Conservation (phyloP, 2,113 vertebrate species). For the Eretmochelys imbricata region DNA sequence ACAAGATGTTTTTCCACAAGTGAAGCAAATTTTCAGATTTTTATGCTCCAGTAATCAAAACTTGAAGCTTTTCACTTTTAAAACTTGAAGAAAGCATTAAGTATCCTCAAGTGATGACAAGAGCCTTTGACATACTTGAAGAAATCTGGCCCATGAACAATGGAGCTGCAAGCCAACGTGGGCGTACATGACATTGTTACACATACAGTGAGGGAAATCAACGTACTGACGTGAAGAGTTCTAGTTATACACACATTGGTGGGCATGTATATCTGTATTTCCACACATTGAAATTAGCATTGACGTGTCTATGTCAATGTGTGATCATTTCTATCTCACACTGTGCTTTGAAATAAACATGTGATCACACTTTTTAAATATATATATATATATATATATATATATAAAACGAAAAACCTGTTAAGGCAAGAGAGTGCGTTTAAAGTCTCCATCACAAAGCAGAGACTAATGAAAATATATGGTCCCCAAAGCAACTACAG, state of each 20-base stretch:
- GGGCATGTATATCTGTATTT: background rate
- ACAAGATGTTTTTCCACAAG: slow-evolving; percentile 15
- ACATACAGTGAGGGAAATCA: too few species aligned
- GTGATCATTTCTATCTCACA: slow-evolving; percentile 1
- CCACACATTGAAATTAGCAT: background rate
- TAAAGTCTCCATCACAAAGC: background rate
- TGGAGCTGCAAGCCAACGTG: background rate
- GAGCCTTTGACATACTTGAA: slow-evolving; percentile 31
- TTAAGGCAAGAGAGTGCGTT: background rate
- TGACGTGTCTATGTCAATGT: background rate
- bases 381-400: background rate
- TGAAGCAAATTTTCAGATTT: slow-evolving; percentile 40
- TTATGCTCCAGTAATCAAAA: slow-evolving; percentile 35
- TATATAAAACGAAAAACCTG: background rate
- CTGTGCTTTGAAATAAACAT: background rate
- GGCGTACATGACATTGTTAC: background rate
- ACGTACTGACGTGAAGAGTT: background rate
- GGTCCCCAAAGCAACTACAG: background rate
- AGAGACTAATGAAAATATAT: background rate
- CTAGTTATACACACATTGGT: background rate
- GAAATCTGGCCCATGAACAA: background rate
- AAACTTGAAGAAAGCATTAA: slow-evolving; percentile 2
- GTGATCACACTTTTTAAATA: background rate
- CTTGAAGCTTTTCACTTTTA: slow-evolving; percentile 16
- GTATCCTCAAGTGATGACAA: slow-evolving; percentile 9